phyloP scores from a whole-genome alignment of 2,113 vertebrate genomes.

The Oncorhynchus mykiss region DNA sequence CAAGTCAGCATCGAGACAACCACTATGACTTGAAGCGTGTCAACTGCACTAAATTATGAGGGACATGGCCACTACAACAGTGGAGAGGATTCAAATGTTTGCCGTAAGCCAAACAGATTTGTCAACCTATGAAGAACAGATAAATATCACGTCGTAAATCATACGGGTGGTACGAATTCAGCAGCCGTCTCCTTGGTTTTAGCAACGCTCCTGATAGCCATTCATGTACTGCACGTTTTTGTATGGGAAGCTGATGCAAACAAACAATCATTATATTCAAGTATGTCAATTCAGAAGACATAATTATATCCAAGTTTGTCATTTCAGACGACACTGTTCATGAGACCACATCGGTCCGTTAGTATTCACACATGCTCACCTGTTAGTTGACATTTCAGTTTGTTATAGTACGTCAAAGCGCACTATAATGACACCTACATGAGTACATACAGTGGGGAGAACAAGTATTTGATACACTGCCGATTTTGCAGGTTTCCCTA shows the following conservation, averaged over 20 bases:
- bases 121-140: conserved; percentile 40
- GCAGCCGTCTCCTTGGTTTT: not conserved
- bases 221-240: no score
- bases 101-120: conserved; percentile 48
- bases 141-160: conserved; percentile 36
- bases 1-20: conserved; percentile 11
- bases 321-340: no score
- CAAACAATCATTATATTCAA: not conserved
- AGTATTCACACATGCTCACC: no score
- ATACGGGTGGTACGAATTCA: not conserved
- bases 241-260: no score
- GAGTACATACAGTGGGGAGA: no score
- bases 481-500: no score
- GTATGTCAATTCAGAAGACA: no score
- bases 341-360: no score
- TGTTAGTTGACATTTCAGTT: no score
- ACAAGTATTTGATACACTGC: no score
- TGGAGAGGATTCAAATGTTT: conserved; percentile 58
- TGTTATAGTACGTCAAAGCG: no score
- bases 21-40: conserved; percentile 36
- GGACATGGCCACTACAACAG: conserved; percentile 52
- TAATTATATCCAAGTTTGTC: not conserved
- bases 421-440: no score
- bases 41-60: conserved; percentile 35
- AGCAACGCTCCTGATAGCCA: not conserved